Conservation (phyloP, 1,140 invertebrate genomes). For the Dendrolimus kikuchii region DNA sequence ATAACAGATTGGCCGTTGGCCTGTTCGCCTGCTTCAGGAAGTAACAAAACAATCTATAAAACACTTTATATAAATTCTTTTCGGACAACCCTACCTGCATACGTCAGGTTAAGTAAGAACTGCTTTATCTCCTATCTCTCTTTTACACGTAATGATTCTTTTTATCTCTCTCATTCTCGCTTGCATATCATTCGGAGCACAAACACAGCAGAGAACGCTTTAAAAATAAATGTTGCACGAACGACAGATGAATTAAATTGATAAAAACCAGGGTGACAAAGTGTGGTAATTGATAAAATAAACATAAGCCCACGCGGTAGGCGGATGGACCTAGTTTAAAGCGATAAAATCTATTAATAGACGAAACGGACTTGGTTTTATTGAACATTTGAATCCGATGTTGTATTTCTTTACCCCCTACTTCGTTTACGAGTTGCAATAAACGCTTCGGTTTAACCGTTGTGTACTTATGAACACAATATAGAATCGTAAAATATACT, state of each 20-base stretch:
- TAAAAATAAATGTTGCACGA: slow-evolving; percentile 19
- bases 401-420: too few relatives aligned
- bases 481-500: too few relatives aligned
- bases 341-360: not conserved
- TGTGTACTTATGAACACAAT: too few relatives aligned
- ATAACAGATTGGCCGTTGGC: too few relatives aligned
- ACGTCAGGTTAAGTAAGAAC: slow-evolving; percentile 13
- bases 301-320: slow-evolving; percentile 17
- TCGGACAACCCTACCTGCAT: too few relatives aligned
- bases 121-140: slow-evolving; percentile 1
- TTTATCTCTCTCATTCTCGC: slow-evolving; percentile 14
- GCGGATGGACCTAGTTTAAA: not conserved
- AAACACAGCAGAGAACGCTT: slow-evolving; percentile 16
- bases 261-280: slow-evolving; percentile 26
- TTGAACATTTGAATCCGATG: too few relatives aligned
- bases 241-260: slow-evolving; percentile 30
- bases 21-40: too few relatives aligned
- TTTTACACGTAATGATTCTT: not conserved
- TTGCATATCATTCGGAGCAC: slow-evolving; percentile 2
- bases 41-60: too few relatives aligned
- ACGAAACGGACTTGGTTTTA: not conserved
- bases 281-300: slow-evolving; percentile 34
- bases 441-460: too few relatives aligned
- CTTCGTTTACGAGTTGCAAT: too few relatives aligned
- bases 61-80: too few relatives aligned